These are phyloP conservation scores for Drosophila ogumai DNA, from an alignment of 1,140 invertebrate genomes.

Conservation along the genomic window DNA sequence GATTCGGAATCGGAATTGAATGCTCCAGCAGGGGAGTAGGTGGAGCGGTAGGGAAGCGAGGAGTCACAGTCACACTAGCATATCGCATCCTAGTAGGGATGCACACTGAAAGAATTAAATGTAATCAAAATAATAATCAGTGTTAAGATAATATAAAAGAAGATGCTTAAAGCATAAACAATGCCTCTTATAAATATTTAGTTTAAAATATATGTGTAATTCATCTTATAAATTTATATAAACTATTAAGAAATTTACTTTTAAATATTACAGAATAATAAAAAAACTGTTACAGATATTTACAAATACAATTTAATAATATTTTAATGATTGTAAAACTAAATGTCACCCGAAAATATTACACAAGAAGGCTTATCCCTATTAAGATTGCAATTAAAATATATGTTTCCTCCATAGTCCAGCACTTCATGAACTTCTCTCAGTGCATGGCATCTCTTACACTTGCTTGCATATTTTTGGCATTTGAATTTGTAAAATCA, in stretches of 20 bases:
- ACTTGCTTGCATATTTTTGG: constrained; percentile 83
- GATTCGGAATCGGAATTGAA: constrained; percentile 53
- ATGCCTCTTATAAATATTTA: neutral
- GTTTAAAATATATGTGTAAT: too few relatives aligned
- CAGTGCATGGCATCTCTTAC: constrained; percentile 72
- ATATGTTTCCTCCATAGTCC: neutral
- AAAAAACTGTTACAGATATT: too few relatives aligned
- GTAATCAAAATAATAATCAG: neutral
- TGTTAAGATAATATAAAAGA: too few relatives aligned
- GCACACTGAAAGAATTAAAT: constrained; percentile 2
- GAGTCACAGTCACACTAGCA: constrained; percentile 24
- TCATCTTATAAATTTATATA: too few relatives aligned
- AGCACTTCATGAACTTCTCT: neutral
- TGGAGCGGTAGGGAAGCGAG: constrained; percentile 1
- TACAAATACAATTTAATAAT: too few relatives aligned
- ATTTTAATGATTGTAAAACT: too few relatives aligned
- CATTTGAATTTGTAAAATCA: constrained; percentile 84
- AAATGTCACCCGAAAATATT: too few relatives aligned
- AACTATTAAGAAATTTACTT: too few relatives aligned
- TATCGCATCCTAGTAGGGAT: constrained; percentile 16
- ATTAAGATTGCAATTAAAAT: neutral
- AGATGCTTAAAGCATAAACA: neutral
- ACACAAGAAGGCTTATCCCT: neutral
- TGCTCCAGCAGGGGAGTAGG: constrained; percentile 27
- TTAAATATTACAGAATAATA: too few relatives aligned